Percentiles rank a stretch among this genome's conserved stretches.
Conservation (phyloP, 2,797 vertebrate genomes). For the Epinephelus awoara region DNA sequence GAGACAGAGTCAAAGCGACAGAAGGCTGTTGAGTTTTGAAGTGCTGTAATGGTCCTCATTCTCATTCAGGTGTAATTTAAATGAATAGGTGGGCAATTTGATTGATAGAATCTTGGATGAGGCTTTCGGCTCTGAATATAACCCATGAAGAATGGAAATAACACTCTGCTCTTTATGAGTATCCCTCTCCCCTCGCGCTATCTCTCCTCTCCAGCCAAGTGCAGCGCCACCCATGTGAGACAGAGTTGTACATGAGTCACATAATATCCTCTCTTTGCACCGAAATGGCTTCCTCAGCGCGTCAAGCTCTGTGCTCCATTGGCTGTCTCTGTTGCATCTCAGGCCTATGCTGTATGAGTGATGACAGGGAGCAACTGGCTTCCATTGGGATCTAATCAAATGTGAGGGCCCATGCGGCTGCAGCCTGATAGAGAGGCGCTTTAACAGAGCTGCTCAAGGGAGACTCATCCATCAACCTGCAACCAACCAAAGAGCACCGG, state of each 20-base stretch:
- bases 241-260: conserved; percentile 71
- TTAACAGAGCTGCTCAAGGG: conserved; percentile 84
- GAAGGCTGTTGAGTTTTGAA: conserved; percentile 69
- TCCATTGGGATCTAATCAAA: conserved; percentile 86
- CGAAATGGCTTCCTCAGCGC: conserved; percentile 73
- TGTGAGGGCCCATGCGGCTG: conserved; percentile 80
- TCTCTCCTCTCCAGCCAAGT: conserved; percentile 60
- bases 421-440: conserved; percentile 81
- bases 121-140: conserved; percentile 51
- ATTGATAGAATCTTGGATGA: conserved; percentile 71
- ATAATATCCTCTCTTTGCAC: conserved; percentile 73
- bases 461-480: conserved; percentile 84
- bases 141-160: conserved; percentile 56
- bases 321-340: conserved; percentile 69
- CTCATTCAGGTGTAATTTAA: conserved; percentile 71
- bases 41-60: conserved; percentile 64
- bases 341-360: conserved; percentile 72
- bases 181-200: conserved; percentile 35
- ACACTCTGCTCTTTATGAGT: conserved; percentile 43
- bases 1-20: conserved; percentile 38
- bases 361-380: conserved; percentile 82
- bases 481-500: conserved; percentile 80
- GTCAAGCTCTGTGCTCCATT: conserved; percentile 64
- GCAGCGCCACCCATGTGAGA: conserved; percentile 69
- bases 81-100: conserved; percentile 68